phyloP scores from a whole-genome alignment of 2,888 invertebrate genomes.

The Sussaba pulchella region DNA sequence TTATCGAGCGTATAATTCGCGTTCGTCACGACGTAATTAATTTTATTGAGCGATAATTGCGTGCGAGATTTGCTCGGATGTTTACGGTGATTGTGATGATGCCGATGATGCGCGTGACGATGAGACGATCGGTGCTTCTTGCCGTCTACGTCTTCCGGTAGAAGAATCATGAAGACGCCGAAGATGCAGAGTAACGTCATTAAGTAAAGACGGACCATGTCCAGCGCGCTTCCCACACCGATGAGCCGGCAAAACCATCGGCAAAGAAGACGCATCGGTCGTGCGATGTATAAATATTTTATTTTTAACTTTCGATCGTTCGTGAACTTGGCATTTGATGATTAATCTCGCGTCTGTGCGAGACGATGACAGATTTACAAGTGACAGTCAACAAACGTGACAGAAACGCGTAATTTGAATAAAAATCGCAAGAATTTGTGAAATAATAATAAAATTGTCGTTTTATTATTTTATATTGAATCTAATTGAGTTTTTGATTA shows the following conservation, averaged over 20 bases:
- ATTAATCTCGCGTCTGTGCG: conserved; percentile 30
- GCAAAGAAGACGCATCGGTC: conserved; percentile 61
- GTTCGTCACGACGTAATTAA: too few relatives aligned
- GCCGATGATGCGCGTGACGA: conserved; percentile 23
- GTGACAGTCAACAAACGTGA: conserved; percentile 43
- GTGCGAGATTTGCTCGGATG: not conserved
- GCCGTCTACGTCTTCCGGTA: conserved; percentile 47
- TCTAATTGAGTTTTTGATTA: too few relatives aligned
- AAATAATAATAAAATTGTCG: not conserved
- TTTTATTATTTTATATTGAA: conserved; percentile 28
- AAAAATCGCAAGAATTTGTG: too few relatives aligned
- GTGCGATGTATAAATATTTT: conserved; percentile 26
- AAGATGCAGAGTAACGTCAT: conserved; percentile 63
- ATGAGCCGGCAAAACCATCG: conserved; percentile 38
- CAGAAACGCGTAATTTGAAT: not conserved
- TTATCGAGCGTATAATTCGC: not conserved
- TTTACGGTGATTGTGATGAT: conserved; percentile 43
- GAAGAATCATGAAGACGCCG: conserved; percentile 54
- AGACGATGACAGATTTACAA: conserved; percentile 56
- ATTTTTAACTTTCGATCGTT: conserved; percentile 31
- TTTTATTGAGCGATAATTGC: too few relatives aligned
- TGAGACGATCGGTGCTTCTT: conserved; percentile 46
- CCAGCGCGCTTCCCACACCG: conserved; percentile 60
- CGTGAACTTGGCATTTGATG: conserved; percentile 54
- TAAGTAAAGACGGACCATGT: conserved; percentile 71